These are phyloP conservation scores for Macaria liturata DNA, from an alignment of 2,888 invertebrate genomes.

Conservation along the genomic window DNA sequence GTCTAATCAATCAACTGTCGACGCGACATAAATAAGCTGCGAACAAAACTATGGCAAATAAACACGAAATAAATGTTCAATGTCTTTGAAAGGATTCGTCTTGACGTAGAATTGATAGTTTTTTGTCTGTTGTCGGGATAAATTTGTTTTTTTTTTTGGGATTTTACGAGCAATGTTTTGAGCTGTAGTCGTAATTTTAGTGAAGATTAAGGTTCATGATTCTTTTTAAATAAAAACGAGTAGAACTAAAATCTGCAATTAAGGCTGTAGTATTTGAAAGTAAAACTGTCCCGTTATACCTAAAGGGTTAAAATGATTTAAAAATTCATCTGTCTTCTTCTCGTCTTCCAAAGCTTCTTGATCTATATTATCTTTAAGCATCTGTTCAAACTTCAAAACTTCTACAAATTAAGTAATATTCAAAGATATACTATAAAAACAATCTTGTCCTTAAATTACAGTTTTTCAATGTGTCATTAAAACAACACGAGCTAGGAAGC, in stretches of 20 bases:
- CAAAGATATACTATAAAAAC: too few species aligned
- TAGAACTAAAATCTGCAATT: not conserved
- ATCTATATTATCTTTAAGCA: too few species aligned
- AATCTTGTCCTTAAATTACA: too few species aligned
- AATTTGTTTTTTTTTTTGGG: not conserved
- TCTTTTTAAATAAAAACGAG: too few species aligned
- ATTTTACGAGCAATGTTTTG: conserved; percentile 1
- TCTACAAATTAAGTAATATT: too few species aligned
- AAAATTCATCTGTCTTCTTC: too few species aligned
- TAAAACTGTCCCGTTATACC: not conserved
- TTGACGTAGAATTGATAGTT: conserved; percentile 15
- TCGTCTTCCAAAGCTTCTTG: too few species aligned
- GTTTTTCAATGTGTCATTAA: too few species aligned
- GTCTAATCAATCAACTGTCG: conserved; percentile 29
- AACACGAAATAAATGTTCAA: conserved; percentile 23
- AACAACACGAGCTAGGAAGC: too few species aligned
- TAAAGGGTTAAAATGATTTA: too few species aligned
- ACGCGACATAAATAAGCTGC: conserved; percentile 27
- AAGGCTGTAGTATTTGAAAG: not conserved
- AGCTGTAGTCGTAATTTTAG: not conserved
- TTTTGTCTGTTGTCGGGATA: not conserved
- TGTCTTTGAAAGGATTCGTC: conserved; percentile 11
- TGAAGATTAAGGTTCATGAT: not conserved
- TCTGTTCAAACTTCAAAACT: too few species aligned
- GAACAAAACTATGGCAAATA: conserved; percentile 26